Evolutionary conservation across 2,888 invertebrate species (phyloP).

Genomic region (Drosophila yooni): DNA sequence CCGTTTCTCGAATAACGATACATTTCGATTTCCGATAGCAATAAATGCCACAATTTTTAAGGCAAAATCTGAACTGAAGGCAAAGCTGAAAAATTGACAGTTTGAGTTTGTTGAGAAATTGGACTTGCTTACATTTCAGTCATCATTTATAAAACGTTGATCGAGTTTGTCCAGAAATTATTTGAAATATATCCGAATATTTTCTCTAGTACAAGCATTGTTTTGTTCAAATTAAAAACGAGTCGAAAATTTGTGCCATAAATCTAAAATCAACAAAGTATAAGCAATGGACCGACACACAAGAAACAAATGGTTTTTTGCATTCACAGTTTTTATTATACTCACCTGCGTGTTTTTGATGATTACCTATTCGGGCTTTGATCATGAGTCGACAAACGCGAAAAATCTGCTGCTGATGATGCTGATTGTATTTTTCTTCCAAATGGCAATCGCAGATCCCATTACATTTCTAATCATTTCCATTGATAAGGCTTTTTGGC

Average conservation of each 20-base stretch:
- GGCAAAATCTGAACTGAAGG: too few species aligned
- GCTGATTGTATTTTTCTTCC: conserved; percentile 28
- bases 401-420: conserved; percentile 35
- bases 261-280: neutral
- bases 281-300: neutral
- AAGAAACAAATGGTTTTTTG: neutral
- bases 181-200: neutral
- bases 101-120: neutral
- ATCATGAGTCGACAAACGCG: conserved; percentile 32
- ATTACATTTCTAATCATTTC: conserved; percentile 22
- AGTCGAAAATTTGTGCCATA: neutral
- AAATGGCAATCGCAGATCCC: conserved; percentile 31
- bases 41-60: too few species aligned
- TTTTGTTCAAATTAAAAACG: neutral
- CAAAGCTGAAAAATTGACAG: neutral
- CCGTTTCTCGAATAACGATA: too few species aligned
- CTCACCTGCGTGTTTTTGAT: neutral
- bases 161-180: neutral
- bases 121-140: neutral
- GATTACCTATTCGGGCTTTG: conserved; percentile 20
- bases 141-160: neutral
- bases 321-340: conserved; percentile 13
- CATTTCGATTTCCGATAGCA: too few species aligned
- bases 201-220: neutral
- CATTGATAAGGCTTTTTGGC: conserved; percentile 37